Evolutionary conservation across 2,797 vertebrate species (phyloP).

Genomic region (Geotrypetes seraphini): DNA sequence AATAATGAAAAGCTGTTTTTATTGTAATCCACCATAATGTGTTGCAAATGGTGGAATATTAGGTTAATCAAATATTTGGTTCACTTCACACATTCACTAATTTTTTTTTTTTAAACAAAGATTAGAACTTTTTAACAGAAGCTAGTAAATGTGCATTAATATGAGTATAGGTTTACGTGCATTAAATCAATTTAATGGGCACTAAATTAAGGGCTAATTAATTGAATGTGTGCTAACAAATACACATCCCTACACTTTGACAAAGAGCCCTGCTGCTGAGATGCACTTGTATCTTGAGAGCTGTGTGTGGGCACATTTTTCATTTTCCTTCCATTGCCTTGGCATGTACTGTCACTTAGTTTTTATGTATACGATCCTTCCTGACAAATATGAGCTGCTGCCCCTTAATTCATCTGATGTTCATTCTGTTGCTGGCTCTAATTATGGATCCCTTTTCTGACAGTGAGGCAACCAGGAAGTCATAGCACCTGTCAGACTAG

Average conservation of each 20-base stretch:
- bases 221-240: too few species aligned
- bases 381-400: conserved; percentile 69
- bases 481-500: conserved; percentile 56
- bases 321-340: conserved; percentile 62
- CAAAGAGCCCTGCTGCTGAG: conserved; percentile 17
- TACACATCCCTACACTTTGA: conserved; percentile 18
- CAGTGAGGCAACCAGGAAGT: conserved; percentile 31
- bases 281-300: conserved; percentile 27
- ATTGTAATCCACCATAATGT: too few species aligned
- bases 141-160: too few species aligned
- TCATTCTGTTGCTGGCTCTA: conserved; percentile 58
- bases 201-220: too few species aligned
- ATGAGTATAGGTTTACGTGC: too few species aligned
- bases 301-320: conserved; percentile 55
- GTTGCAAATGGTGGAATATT: too few species aligned
- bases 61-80: too few species aligned
- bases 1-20: too few species aligned
- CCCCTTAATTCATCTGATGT: conserved; percentile 64
- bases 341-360: conserved; percentile 68
- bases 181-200: too few species aligned
- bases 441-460: conserved; percentile 50
- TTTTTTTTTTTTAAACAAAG: too few species aligned
- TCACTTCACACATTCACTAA: too few species aligned
- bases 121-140: too few species aligned
- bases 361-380: conserved; percentile 64